These are phyloP conservation scores for Cheilosia pagana DNA, from an alignment of 2,888 invertebrate genomes.

Conservation along the genomic window DNA sequence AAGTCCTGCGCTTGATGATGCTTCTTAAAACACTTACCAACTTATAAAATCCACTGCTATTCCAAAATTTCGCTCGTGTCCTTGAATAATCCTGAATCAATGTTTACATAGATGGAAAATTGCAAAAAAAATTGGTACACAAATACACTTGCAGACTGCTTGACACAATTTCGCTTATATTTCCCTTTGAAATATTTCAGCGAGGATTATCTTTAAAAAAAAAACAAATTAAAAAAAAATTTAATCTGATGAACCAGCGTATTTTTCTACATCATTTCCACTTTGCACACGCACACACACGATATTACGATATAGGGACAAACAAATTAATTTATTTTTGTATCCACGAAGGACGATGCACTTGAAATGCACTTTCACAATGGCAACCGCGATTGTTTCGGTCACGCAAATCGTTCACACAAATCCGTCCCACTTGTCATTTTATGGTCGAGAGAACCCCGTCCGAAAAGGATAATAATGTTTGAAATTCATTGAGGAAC, in stretches of 20 bases:
- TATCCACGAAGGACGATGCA: constrained; percentile 54
- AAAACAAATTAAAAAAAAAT: neutral
- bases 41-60: constrained; percentile 30
- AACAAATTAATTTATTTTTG: constrained; percentile 12
- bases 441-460: neutral
- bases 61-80: constrained; percentile 29
- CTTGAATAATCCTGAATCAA: constrained; percentile 23
- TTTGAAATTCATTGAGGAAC: constrained; percentile 14
- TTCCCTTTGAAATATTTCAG: neutral
- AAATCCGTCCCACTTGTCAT: neutral
- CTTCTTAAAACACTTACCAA: constrained; percentile 26
- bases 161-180: neutral
- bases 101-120: constrained; percentile 9
- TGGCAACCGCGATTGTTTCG: constrained; percentile 5
- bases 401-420: constrained; percentile 8
- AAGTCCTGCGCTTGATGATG: constrained; percentile 31
- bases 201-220: constrained; percentile 1
- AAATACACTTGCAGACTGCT: neutral
- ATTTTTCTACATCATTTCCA: constrained; percentile 11
- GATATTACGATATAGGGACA: neutral
- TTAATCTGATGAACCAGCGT: neutral
- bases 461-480: neutral
- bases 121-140: neutral
- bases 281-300: neutral
- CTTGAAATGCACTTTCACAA: constrained; percentile 41